Evolutionary conservation across 1,140 invertebrate species (phyloP).

Genomic region (Bombyx mandarina): DNA sequence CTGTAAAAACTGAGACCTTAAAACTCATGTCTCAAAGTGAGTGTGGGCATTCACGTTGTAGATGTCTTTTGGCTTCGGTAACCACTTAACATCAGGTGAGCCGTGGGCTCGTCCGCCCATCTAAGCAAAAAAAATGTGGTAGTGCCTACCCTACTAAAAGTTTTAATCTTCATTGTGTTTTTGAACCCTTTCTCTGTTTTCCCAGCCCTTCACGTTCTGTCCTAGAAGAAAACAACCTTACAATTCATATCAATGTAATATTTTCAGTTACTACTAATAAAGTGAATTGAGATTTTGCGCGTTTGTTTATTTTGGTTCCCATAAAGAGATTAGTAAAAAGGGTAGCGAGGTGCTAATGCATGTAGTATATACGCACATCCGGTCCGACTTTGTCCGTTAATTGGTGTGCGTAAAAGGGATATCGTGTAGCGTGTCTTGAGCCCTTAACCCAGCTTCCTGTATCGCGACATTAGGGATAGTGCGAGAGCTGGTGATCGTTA

Average conservation of each 20-base stretch:
- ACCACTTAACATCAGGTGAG: too few relatives aligned
- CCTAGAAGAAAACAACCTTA: too few relatives aligned
- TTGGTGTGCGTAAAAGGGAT: slow-evolving; percentile 68
- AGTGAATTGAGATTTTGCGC: slow-evolving; percentile 11
- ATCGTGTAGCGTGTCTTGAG: slow-evolving; percentile 51
- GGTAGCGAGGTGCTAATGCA: slow-evolving; percentile 64
- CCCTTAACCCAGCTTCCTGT: slow-evolving; percentile 42
- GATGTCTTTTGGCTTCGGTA: too few relatives aligned
- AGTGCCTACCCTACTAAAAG: too few relatives aligned
- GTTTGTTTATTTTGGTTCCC: slow-evolving; percentile 31
- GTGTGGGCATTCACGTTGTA: background rate
- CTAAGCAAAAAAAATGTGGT: background rate
- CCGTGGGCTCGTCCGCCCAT: background rate
- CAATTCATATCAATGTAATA: too few relatives aligned
- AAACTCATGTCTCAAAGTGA: background rate
- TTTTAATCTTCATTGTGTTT: too few relatives aligned
- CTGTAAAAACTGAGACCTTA: too few relatives aligned
- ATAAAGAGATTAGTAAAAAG: slow-evolving; percentile 60
- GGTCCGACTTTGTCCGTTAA: slow-evolving; percentile 62
- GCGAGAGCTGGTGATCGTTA: slow-evolving; percentile 31
- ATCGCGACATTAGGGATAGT: slow-evolving; percentile 25
- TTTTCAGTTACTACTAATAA: too few relatives aligned
- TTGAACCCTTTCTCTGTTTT: too few relatives aligned
- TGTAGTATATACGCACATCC: slow-evolving; percentile 54
- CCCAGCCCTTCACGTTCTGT: too few relatives aligned